phyloP scores from a whole-genome alignment of 2,113 vertebrate species.

The Esox niger region DNA sequence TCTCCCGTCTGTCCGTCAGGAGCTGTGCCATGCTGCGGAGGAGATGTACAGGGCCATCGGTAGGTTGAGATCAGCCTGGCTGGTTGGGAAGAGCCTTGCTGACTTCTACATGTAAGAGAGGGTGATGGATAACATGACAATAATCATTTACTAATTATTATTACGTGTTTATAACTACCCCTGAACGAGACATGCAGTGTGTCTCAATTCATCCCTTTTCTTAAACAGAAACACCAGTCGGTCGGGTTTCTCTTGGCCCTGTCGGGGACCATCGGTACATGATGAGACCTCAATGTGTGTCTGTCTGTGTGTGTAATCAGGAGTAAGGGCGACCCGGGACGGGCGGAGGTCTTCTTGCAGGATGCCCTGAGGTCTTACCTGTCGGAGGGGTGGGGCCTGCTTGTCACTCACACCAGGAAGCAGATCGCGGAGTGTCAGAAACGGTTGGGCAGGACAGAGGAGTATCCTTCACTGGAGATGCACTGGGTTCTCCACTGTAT shows the following conservation, averaged over 20 bases:
- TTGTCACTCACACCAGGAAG: constrained; percentile 89
- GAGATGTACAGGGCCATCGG: constrained; percentile 92
- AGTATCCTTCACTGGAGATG: constrained; percentile 93
- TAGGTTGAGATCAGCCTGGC: constrained; percentile 84
- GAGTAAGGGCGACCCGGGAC: constrained; percentile 89
- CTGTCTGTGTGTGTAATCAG: constrained; percentile 57
- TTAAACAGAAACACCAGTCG: no score
- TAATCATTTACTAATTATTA: no score
- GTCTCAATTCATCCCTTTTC: no score
- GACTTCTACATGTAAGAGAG: constrained; percentile 92
- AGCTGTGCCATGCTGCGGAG: constrained; percentile 91
- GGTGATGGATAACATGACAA: background rate
- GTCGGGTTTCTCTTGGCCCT: no score
- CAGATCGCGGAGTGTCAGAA: constrained; percentile 94
- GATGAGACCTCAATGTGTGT: background rate
- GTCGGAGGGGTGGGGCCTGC: constrained; percentile 89
- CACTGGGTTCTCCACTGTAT: no score
- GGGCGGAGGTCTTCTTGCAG: constrained; percentile 85
- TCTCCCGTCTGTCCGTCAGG: constrained; percentile 67
- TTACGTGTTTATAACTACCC: no score
- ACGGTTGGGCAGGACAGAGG: constrained; percentile 82
- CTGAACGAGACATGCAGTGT: no score
- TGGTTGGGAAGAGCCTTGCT: constrained; percentile 94
- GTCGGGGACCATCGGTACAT: no score
- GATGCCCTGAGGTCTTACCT: constrained; percentile 90